Percentiles rank a stretch among this genome's conserved stretches.
Conservation (phyloP, 2,888 invertebrate species). For the Ochropleura plecta region DNA sequence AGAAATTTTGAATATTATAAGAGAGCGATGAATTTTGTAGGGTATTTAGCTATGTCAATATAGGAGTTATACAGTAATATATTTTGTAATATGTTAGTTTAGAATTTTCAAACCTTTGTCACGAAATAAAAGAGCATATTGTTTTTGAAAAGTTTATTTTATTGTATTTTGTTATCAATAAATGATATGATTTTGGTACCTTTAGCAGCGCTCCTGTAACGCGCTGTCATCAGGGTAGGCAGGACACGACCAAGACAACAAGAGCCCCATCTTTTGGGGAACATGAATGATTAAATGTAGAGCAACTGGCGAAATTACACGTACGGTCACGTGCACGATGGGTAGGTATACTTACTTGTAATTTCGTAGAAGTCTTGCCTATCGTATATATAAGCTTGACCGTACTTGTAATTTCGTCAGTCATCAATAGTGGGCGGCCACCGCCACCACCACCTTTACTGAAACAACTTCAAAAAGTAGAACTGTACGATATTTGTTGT, state of each 20-base stretch:
- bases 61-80: constrained; percentile 19
- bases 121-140: constrained; percentile 33
- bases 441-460: background rate
- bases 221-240: background rate
- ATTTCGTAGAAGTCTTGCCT: too few species aligned
- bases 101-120: constrained; percentile 43
- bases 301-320: background rate
- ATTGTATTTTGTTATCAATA: background rate
- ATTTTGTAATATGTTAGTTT: constrained; percentile 51
- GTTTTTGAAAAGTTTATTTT: constrained; percentile 14
- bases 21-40: constrained; percentile 76
- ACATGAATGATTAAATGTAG: background rate
- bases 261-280: background rate
- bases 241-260: background rate
- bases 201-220: background rate
- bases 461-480: background rate
- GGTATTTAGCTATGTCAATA: constrained; percentile 28
- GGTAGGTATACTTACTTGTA: background rate
- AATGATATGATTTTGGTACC: background rate
- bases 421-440: too few species aligned
- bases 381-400: too few species aligned
- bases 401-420: too few species aligned
- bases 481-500: background rate
- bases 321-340: background rate
- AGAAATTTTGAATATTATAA: constrained; percentile 87